These are phyloP conservation scores for Aphrophora alni DNA, from an alignment of 2,888 invertebrate genomes.

Conservation along the genomic window DNA sequence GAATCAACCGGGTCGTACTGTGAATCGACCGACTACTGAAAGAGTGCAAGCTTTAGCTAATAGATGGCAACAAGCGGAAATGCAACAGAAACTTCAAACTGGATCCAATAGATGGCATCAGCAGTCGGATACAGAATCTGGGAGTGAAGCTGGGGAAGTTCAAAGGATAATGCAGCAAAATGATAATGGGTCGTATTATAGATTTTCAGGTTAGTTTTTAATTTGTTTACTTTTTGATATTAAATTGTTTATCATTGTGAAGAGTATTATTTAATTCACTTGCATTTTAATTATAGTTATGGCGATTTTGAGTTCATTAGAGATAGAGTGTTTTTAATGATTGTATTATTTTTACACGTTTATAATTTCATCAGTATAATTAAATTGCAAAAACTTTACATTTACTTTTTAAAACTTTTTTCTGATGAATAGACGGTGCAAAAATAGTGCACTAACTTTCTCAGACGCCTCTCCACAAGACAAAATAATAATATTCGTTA, in stretches of 20 bases:
- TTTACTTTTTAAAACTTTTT: too few species aligned
- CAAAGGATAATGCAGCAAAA: conserved; percentile 63
- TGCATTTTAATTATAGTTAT: too few species aligned
- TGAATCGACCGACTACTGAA: conserved; percentile 29
- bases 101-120: conserved; percentile 39
- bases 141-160: conserved; percentile 75
- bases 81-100: conserved; percentile 59
- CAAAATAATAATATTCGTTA: too few species aligned
- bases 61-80: conserved; percentile 55
- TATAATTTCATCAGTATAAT: too few species aligned
- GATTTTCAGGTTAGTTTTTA: conserved; percentile 40
- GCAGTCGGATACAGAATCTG: conserved; percentile 68
- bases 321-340: too few species aligned
- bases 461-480: too few species aligned
- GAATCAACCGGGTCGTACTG: conserved; percentile 4
- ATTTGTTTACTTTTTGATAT: neutral
- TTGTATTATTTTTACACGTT: too few species aligned
- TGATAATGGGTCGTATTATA: conserved; percentile 30
- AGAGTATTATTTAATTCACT: neutral
- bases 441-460: too few species aligned
- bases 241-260: neutral
- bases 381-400: too few species aligned
- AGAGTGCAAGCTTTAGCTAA: conserved; percentile 32
- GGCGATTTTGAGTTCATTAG: too few species aligned
- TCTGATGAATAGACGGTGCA: too few species aligned